Conservation (phyloP, 2,888 invertebrate species). For the Microchrysa polita region DNA sequence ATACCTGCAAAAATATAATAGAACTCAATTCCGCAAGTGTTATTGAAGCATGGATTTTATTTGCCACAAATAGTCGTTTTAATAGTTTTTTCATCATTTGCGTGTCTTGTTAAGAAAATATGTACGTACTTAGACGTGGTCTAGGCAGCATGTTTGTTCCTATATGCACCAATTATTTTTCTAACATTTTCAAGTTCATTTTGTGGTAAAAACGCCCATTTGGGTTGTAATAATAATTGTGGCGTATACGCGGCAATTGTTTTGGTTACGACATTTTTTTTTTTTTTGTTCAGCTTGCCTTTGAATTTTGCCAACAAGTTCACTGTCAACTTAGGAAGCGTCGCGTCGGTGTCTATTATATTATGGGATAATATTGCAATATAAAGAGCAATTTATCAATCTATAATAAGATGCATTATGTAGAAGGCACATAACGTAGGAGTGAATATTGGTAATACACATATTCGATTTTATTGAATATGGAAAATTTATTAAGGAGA, state of each 20-base stretch:
- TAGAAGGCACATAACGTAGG: too few relatives aligned
- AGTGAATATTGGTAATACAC: too few relatives aligned
- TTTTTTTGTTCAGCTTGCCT: neutral
- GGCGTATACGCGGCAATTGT: neutral
- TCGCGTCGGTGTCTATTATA: too few relatives aligned
- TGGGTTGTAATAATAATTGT: neutral
- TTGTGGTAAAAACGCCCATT: constrained; percentile 5
- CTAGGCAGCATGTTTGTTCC: neutral
- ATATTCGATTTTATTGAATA: too few relatives aligned
- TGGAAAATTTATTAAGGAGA: too few relatives aligned
- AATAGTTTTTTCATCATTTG: neutral
- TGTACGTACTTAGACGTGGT: neutral
- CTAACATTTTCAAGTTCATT: constrained; percentile 16
- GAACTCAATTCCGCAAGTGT: constrained; percentile 9
- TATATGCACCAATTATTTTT: constrained; percentile 25
- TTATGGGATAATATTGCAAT: too few relatives aligned
- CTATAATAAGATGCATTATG: too few relatives aligned
- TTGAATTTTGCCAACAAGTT: constrained; percentile 1
- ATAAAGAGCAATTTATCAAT: too few relatives aligned
- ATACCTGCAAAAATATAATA: neutral
- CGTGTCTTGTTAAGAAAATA: too few relatives aligned
- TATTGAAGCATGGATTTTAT: constrained; percentile 33
- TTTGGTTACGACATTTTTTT: neutral
- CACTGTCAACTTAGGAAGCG: too few relatives aligned
- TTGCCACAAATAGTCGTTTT: neutral